Conservation (phyloP, 2,797 vertebrate genomes). For the Geotria australis region DNA sequence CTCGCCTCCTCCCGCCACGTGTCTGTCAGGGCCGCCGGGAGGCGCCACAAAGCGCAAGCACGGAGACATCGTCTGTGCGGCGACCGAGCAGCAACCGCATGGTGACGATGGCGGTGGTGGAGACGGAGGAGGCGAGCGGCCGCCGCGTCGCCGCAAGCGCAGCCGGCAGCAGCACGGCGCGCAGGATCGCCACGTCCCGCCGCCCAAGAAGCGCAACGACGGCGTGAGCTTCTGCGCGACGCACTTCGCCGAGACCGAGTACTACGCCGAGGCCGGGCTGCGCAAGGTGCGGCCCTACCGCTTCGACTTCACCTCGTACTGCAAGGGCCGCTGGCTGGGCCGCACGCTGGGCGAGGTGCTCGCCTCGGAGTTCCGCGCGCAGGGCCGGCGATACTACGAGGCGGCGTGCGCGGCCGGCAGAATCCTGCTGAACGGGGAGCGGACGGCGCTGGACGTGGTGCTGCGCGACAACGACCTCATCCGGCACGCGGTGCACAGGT, state of each 20-base stretch:
- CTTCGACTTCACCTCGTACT: slow-evolving; percentile 70
- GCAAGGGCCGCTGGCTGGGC: slow-evolving; percentile 86
- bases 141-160: background rate
- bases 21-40: too few relatives aligned
- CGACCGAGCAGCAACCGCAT: too few relatives aligned
- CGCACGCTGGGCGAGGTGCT: slow-evolving; percentile 53
- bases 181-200: slow-evolving; percentile 41
- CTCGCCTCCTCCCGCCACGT: too few relatives aligned
- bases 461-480: slow-evolving; percentile 65
- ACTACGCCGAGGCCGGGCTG: slow-evolving; percentile 51
- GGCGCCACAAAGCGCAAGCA: too few relatives aligned
- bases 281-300: slow-evolving; percentile 71
- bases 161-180: slow-evolving; percentile 11
- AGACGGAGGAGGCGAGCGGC: slow-evolving; percentile 1
- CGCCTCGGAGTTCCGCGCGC: slow-evolving; percentile 41
- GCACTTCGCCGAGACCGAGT: slow-evolving; percentile 51
- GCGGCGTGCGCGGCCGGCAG: slow-evolving; percentile 38
- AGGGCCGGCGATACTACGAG: slow-evolving; percentile 40
- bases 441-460: slow-evolving; percentile 1
- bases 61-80: too few relatives aligned
- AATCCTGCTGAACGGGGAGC: slow-evolving; percentile 43
- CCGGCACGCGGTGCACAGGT: slow-evolving; percentile 41
- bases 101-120: background rate
- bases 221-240: slow-evolving; percentile 45
- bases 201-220: slow-evolving; percentile 38